phyloP scores from a whole-genome alignment of 1,140 invertebrate species.

The Batillaria attramentaria region DNA sequence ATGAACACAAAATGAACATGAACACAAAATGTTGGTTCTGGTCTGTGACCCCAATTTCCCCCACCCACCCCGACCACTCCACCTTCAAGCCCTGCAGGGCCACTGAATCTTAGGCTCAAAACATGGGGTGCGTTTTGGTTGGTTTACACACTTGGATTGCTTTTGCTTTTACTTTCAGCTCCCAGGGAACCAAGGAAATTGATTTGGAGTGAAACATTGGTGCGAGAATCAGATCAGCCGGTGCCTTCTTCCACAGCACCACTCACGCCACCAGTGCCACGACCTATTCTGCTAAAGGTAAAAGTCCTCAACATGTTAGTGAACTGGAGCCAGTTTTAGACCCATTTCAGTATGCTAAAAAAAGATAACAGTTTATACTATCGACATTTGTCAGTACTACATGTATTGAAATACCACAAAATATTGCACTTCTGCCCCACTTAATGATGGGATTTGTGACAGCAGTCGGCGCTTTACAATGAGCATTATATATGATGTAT shows the following conservation, averaged over 20 bases:
- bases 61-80: background rate
- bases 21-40: no score
- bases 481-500: no score
- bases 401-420: no score
- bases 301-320: background rate
- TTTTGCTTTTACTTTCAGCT: background rate
- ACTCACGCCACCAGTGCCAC: background rate
- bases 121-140: no score
- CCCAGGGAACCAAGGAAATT: conserved; percentile 1
- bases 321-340: background rate
- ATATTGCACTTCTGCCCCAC: no score
- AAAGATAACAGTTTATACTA: no score
- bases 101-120: background rate
- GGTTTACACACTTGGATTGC: background rate
- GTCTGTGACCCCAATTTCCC: no score
- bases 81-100: background rate
- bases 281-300: conserved; percentile 14
- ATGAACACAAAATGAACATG: background rate
- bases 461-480: no score
- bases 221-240: background rate
- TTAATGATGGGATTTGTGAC: no score
- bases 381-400: no score
- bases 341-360: background rate
- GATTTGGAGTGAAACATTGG: background rate
- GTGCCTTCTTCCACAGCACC: background rate